Conservation (phyloP, 2,113 vertebrate species). For the Bubalus kerabau region DNA sequence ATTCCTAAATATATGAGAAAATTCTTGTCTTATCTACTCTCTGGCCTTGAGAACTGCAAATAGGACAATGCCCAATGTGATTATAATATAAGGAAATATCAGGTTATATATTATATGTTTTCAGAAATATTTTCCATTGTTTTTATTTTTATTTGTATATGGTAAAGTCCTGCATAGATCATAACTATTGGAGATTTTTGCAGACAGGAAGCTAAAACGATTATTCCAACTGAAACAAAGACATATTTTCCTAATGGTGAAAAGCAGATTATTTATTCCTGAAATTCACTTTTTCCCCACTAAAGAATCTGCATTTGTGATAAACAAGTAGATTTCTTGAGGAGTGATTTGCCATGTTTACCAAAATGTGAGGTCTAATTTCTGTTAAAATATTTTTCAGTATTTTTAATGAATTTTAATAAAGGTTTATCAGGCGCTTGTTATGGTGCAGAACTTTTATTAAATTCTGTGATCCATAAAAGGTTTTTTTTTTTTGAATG, state of each 20-base stretch:
- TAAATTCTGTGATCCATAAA: constrained; percentile 90
- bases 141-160: constrained; percentile 46
- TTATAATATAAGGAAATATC: constrained; percentile 63
- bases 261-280: constrained; percentile 44
- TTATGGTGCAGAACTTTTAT: constrained; percentile 87
- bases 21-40: background rate
- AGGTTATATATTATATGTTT: constrained; percentile 50
- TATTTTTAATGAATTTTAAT: constrained; percentile 87
- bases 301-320: constrained; percentile 13
- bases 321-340: constrained; percentile 53
- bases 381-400: constrained; percentile 81
- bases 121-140: constrained; percentile 38
- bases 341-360: constrained; percentile 73
- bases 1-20: constrained; percentile 11
- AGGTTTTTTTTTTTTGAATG: constrained; percentile 83
- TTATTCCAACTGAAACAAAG: constrained; percentile 37
- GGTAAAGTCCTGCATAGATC: background rate
- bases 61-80: background rate
- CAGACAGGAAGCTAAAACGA: constrained; percentile 40
- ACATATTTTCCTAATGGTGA: constrained; percentile 42
- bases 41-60: background rate
- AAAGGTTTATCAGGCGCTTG: constrained; percentile 87
- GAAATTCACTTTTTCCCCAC: constrained; percentile 39
- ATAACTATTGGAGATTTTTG: background rate
- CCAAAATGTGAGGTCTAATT: constrained; percentile 70